Conservation (phyloP, 2,888 invertebrate species). For the Dynastes maya region DNA sequence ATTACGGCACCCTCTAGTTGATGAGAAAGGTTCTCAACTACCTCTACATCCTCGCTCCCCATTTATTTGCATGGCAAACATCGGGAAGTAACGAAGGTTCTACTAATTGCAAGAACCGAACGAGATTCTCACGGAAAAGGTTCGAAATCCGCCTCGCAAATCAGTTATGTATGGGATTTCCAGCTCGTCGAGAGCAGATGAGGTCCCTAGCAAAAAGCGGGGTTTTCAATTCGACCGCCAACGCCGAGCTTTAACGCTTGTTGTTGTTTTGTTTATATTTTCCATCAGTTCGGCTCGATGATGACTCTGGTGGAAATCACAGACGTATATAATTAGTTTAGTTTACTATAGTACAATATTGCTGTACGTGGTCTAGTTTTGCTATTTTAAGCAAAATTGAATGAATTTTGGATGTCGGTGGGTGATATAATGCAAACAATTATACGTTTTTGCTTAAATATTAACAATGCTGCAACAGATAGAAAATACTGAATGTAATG, state of each 20-base stretch:
- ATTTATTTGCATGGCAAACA: constrained; percentile 12
- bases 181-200: background rate
- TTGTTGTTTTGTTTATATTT: constrained; percentile 5
- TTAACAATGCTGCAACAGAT: too few relatives aligned
- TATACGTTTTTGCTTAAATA: too few relatives aligned
- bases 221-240: background rate
- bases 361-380: too few relatives aligned
- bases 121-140: background rate
- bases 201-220: background rate
- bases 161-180: constrained; percentile 13
- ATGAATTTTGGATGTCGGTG: background rate
- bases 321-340: background rate
- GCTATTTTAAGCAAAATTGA: background rate
- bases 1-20: too few relatives aligned
- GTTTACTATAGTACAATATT: constrained; percentile 3
- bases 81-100: constrained; percentile 16
- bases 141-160: background rate
- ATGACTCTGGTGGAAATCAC: background rate
- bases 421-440: background rate
- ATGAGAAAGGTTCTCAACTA: background rate
- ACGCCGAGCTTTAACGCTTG: too few relatives aligned
- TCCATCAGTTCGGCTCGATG: constrained; percentile 11
- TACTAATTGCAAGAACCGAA: constrained; percentile 18
- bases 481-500: too few relatives aligned
- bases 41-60: background rate